phyloP scores from a whole-genome alignment of 2,888 invertebrate species.

The Cataglyphis altisquamis region DNA sequence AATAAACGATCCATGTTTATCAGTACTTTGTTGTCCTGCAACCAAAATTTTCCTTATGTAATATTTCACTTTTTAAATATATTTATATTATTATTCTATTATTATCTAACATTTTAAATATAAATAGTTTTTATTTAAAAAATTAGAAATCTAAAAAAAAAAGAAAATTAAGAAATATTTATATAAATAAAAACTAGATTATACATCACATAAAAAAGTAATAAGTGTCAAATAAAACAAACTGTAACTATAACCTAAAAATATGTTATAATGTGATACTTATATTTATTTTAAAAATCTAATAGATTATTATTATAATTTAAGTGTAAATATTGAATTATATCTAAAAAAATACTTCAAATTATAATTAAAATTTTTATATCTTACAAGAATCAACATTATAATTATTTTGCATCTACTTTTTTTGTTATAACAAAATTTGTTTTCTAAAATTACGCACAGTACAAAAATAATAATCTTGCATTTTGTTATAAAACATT shows the following conservation, averaged over 20 bases:
- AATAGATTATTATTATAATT: neutral
- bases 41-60: constrained; percentile 57
- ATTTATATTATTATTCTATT: neutral
- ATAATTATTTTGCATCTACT: neutral
- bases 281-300: neutral
- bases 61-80: neutral
- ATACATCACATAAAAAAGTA: neutral
- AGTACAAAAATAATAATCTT: neutral
- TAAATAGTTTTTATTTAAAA: neutral
- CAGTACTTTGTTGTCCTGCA: constrained; percentile 68
- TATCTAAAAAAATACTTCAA: neutral
- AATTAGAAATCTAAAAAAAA: neutral
- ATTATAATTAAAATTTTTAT: neutral
- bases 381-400: neutral
- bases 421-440: neutral
- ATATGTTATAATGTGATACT: neutral
- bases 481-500: neutral
- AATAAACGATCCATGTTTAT: constrained; percentile 83
- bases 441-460: neutral
- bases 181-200: constrained; percentile 4
- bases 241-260: constrained; percentile 27
- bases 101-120: neutral
- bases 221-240: constrained; percentile 9
- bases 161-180: neutral
- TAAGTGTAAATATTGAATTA: neutral